Percentiles rank a stretch among this genome's conserved stretches.
phyloP scores from a whole-genome alignment of 2,888 invertebrate genomes.

The Cataglyphis rosenhaueri region DNA sequence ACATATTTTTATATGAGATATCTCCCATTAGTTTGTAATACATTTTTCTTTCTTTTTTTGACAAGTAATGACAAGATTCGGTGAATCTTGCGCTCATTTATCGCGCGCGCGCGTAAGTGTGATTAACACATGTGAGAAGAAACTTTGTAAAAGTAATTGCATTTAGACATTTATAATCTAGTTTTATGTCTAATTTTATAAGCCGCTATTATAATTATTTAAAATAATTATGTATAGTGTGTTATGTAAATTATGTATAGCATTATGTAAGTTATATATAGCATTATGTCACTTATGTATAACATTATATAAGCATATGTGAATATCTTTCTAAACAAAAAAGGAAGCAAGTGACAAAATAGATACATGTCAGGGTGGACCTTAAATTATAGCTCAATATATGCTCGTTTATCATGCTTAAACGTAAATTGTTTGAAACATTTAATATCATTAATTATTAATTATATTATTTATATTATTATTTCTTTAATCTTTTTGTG shows the following conservation, averaged over 20 bases:
- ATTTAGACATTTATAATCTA: background rate
- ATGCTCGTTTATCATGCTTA: background rate
- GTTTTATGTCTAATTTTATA: background rate
- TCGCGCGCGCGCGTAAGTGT: background rate
- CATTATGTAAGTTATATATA: constrained; percentile 1
- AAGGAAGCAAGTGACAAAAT: constrained; percentile 8
- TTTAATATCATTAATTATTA: constrained; percentile 27
- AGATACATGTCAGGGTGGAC: background rate
- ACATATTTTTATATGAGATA: background rate
- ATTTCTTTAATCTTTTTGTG: background rate
- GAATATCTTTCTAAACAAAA: background rate
- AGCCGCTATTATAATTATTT: background rate
- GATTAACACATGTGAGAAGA: constrained; percentile 1
- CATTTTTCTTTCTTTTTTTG: background rate
- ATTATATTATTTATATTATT: background rate
- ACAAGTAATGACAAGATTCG: background rate
- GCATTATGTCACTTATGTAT: background rate
- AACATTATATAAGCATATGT: background rate
- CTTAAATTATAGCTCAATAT: background rate
- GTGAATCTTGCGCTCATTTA: background rate
- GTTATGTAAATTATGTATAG: background rate
- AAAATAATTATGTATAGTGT: background rate
- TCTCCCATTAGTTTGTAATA: background rate
- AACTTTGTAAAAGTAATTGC: background rate
- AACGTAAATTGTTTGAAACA: constrained; percentile 7